Percentiles rank a stretch among this genome's conserved stretches.
These are phyloP conservation scores for Phengaris alcon DNA, from an alignment of 2,888 invertebrate species.

Conservation along the genomic window DNA sequence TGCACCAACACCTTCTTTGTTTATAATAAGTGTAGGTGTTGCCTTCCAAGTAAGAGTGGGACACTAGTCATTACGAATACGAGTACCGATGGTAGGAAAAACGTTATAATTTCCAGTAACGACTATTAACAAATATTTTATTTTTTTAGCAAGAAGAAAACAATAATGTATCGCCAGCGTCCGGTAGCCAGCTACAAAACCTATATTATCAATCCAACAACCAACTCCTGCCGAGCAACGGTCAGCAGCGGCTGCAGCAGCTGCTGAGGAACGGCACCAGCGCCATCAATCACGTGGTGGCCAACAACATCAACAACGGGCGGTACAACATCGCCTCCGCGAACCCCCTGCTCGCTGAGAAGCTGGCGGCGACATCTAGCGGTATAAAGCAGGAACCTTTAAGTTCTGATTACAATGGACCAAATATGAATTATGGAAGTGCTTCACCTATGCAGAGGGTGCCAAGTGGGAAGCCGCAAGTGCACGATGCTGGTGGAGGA, in stretches of 20 bases:
- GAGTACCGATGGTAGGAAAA: too few species aligned
- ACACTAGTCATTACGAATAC: too few species aligned
- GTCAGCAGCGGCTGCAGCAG: conserved; percentile 71
- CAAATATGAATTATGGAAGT: conserved; percentile 75
- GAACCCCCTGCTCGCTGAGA: conserved; percentile 92
- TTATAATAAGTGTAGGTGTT: too few species aligned
- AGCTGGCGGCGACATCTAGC: conserved; percentile 86
- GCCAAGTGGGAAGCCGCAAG: conserved; percentile 75
- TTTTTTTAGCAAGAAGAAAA: conserved; percentile 77
- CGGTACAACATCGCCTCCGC: conserved; percentile 90
- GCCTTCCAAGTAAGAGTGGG: too few species aligned
- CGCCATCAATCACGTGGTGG: conserved; percentile 69
- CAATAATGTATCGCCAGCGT: conserved; percentile 69
- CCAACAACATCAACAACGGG: conserved; percentile 76
- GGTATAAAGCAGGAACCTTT: conserved; percentile 78
- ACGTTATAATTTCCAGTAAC: not conserved
- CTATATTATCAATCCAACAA: conserved; percentile 66
- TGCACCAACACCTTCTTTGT: too few species aligned
- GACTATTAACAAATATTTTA: not conserved
- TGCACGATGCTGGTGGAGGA: conserved; percentile 76
- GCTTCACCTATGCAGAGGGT: conserved; percentile 76
- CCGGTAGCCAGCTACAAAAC: conserved; percentile 64
- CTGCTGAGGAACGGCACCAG: conserved; percentile 69
- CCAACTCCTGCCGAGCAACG: conserved; percentile 66
- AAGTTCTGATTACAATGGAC: conserved; percentile 72